Percentiles rank a stretch among this genome's conserved stretches.
phyloP scores from a whole-genome alignment of 2,888 invertebrate genomes.

The Ischnura elegans region DNA sequence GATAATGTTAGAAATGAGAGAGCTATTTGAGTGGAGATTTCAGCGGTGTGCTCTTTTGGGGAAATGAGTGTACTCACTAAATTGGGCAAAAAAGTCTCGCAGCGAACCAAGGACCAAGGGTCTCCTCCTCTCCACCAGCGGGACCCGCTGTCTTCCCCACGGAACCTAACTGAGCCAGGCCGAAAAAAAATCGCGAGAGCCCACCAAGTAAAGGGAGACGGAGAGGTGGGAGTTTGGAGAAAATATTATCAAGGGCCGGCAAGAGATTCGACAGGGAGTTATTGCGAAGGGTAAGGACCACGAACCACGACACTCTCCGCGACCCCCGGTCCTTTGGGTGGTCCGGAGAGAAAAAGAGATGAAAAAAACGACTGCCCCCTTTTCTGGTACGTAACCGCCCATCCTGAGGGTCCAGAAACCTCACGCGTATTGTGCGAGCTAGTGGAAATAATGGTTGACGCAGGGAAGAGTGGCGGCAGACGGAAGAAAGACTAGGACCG shows the following conservation, averaged over 20 bases:
- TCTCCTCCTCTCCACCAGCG: not conserved
- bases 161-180: not conserved
- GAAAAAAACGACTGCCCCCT: not conserved
- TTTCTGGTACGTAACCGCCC: not conserved
- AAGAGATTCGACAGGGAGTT: not conserved
- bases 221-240: not conserved
- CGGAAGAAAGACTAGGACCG: constrained; percentile 32
- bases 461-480: not conserved
- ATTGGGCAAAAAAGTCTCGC: not conserved
- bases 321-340: not conserved
- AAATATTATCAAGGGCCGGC: not conserved
- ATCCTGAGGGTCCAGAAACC: not conserved
- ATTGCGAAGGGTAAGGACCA: not conserved
- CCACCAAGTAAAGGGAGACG: not conserved
- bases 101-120: not conserved
- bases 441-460: constrained; percentile 10
- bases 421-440: constrained; percentile 1
- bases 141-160: constrained; percentile 2
- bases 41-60: not conserved
- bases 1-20: not conserved
- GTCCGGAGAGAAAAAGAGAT: too few species aligned
- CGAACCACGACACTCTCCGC: not conserved
- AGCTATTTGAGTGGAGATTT: not conserved
- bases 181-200: not conserved
- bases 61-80: constrained; percentile 6